These are phyloP conservation scores for Caerostris darwini DNA, from an alignment of 1,140 invertebrate species.

Conservation along the genomic window DNA sequence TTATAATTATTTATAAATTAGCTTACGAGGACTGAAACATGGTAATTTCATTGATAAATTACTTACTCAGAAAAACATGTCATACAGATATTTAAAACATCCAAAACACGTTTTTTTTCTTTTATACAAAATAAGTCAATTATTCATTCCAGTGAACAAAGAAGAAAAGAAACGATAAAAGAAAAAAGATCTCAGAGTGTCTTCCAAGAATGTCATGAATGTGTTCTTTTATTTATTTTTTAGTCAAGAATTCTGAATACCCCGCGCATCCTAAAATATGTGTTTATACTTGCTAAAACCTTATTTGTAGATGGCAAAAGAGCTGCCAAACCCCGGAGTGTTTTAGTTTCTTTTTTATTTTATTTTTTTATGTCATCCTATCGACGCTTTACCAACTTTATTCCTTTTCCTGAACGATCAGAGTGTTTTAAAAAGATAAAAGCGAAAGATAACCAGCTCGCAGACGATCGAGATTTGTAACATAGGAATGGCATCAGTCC, in stretches of 20 bases:
- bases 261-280: neutral
- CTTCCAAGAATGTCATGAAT: neutral
- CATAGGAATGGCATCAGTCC: constrained; percentile 1
- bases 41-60: too few species aligned
- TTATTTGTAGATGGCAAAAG: neutral
- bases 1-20: too few species aligned
- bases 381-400: neutral
- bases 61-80: too few species aligned
- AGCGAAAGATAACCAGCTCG: neutral
- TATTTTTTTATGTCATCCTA: neutral
- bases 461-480: neutral
- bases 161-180: too few species aligned
- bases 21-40: too few species aligned
- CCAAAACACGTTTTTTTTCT: too few species aligned
- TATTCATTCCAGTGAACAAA: too few species aligned
- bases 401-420: constrained; percentile 1
- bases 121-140: too few species aligned
- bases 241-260: neutral
- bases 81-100: too few species aligned
- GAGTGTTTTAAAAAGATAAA: neutral
- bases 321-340: neutral
- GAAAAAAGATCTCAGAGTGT: neutral
- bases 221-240: neutral
- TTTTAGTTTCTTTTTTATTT: neutral
- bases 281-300: neutral